These are phyloP conservation scores for Tanytarsus gracilentus DNA, from an alignment of 2,888 invertebrate genomes.

Conservation along the genomic window DNA sequence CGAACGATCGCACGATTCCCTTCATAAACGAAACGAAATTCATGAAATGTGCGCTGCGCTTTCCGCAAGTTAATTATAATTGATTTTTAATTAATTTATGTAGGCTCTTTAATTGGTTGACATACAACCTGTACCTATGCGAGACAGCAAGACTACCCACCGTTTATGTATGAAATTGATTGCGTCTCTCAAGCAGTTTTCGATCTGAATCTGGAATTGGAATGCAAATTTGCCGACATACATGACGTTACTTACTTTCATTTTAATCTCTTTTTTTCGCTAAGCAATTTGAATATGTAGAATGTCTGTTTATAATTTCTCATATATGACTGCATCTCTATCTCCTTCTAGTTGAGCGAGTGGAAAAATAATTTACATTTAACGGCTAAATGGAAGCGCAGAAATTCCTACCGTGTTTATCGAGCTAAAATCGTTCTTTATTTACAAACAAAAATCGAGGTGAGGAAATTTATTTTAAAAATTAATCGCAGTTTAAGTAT, in stretches of 20 bases:
- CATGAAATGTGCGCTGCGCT: not conserved
- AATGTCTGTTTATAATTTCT: conserved; percentile 1
- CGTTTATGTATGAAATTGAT: not conserved
- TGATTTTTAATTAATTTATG: not conserved
- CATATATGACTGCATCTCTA: not conserved
- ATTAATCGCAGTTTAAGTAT: not conserved
- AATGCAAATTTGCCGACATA: conserved; percentile 4
- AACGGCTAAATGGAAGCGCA: conserved; percentile 9
- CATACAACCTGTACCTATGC: not conserved
- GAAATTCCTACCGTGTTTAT: not conserved
- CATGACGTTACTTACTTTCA: conserved; percentile 10
- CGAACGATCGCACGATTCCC: too few relatives aligned
- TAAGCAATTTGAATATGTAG: not conserved
- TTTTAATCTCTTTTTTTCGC: not conserved
- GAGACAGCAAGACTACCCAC: not conserved
- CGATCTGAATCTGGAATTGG: conserved; percentile 9
- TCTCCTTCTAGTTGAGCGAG: not conserved
- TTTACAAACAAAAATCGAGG: not conserved
- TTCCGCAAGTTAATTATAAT: not conserved
- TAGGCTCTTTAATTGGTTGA: not conserved
- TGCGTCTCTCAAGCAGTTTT: not conserved
- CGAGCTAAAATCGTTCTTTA: not conserved
- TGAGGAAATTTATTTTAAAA: not conserved
- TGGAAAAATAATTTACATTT: conserved; percentile 5
- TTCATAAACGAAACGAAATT: too few relatives aligned